Conservation (phyloP, 2,888 invertebrate genomes). For the Oscheius myriophilus region DNA sequence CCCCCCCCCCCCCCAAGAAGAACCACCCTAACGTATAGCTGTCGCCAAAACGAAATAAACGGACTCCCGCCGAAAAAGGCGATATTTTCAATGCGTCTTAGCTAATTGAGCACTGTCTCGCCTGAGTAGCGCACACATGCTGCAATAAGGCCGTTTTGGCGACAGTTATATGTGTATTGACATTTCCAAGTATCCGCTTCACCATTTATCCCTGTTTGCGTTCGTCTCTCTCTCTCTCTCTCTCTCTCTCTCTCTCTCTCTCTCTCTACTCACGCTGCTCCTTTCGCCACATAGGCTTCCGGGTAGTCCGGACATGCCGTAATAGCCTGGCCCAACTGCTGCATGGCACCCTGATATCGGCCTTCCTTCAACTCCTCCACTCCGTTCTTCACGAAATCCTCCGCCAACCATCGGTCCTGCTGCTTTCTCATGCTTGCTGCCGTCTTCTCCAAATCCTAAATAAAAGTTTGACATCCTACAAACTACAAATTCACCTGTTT, state of each 20-base stretch:
- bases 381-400: conserved; percentile 3
- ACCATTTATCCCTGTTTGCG: too few species aligned
- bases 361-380: conserved; percentile 19
- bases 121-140: too few species aligned
- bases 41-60: too few species aligned
- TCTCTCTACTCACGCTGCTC: conserved; percentile 78
- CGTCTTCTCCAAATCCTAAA: conserved; percentile 23
- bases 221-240: background rate
- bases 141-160: too few species aligned
- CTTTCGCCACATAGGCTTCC: conserved; percentile 89
- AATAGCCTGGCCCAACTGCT: conserved; percentile 86
- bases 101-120: too few species aligned
- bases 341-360: conserved; percentile 8
- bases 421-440: conserved; percentile 16
- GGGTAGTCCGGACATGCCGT: conserved; percentile 90
- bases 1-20: too few species aligned
- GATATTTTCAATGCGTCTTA: too few species aligned
- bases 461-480: background rate
- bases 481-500: background rate
- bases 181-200: too few species aligned
- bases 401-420: conserved; percentile 25
- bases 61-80: too few species aligned
- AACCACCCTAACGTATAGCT: too few species aligned
- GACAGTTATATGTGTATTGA: too few species aligned
- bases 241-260: background rate